Evolutionary conservation across 2,888 invertebrate genomes (phyloP).

Genomic region (Stegophylla sp.): DNA sequence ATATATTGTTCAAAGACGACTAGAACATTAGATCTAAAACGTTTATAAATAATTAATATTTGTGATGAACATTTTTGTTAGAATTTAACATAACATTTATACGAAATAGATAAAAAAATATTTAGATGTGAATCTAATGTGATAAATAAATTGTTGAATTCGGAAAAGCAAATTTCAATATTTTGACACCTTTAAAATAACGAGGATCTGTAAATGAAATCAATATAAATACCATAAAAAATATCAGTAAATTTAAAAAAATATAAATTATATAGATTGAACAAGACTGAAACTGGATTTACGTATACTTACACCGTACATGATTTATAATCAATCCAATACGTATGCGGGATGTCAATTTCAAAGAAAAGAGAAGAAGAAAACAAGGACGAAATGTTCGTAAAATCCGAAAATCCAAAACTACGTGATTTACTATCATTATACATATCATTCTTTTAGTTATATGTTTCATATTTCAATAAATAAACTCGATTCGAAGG

Average conservation of each 20-base stretch:
- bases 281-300: neutral
- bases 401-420: slow-evolving; percentile 1
- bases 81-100: no score
- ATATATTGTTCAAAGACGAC: no score
- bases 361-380: neutral
- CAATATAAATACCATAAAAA: neutral
- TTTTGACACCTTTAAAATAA: no score
- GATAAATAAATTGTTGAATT: no score
- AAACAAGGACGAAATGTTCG: neutral
- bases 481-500: slow-evolving; percentile 26
- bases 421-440: slow-evolving; percentile 19
- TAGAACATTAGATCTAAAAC: no score
- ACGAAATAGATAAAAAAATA: no score
- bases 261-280: neutral
- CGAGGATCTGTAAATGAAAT: no score
- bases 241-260: neutral
- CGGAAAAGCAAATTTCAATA: no score
- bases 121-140: no score
- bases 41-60: no score
- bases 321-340: slow-evolving; percentile 22
- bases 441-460: neutral
- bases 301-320: neutral
- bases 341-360: neutral
- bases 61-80: no score
- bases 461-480: slow-evolving; percentile 7